Conservation (phyloP, 2,888 invertebrate species). For the Spilarctia lutea region DNA sequence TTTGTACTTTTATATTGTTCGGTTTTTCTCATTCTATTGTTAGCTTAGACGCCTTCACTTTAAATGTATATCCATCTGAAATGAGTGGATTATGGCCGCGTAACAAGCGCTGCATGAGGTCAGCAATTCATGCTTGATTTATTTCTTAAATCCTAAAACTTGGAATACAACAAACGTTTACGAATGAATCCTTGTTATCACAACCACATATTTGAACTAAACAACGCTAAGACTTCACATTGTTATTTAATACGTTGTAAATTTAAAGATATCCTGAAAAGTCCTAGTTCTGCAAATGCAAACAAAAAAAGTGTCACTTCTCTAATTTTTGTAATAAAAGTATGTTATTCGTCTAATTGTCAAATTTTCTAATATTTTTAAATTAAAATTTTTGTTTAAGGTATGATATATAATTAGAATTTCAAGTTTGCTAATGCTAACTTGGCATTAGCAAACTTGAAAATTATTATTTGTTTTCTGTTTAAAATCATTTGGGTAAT, state of each 20-base stretch:
- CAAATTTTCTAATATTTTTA: too few species aligned
- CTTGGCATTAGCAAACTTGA: background rate
- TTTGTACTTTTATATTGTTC: conserved; percentile 53
- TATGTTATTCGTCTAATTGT: background rate
- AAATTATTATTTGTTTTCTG: background rate
- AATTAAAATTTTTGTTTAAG: background rate
- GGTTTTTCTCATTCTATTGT: conserved; percentile 58
- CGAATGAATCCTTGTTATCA: background rate
- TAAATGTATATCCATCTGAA: conserved; percentile 27
- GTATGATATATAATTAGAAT: too few species aligned
- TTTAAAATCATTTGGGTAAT: background rate
- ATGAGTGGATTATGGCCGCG: conserved; percentile 11
- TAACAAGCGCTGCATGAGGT: background rate
- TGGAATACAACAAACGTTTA: background rate
- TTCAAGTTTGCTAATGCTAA: too few species aligned
- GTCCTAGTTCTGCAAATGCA: background rate
- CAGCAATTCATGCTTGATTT: background rate
- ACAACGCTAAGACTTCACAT: background rate
- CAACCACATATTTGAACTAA: background rate
- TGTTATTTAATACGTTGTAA: background rate
- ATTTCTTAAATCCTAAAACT: background rate
- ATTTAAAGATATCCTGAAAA: background rate
- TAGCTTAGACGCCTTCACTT: conserved; percentile 41
- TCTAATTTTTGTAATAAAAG: background rate
- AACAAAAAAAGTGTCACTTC: background rate